Conservation (phyloP, 1,140 invertebrate species). For the Drosophila mauritiana region DNA sequence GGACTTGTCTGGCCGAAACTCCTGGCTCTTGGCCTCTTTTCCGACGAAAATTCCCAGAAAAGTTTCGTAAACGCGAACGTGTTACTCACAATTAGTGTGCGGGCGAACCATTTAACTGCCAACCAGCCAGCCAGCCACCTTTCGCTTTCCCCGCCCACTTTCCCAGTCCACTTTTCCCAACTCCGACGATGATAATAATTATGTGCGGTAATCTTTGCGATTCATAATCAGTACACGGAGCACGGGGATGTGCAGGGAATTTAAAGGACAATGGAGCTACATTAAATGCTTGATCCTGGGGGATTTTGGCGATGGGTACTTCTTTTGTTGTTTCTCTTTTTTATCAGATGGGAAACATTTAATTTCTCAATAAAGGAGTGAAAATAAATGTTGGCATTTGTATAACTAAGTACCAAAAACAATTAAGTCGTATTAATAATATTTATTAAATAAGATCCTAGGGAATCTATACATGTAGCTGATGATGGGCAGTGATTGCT, state of each 20-base stretch:
- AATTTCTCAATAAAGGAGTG: not conserved
- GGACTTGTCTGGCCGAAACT: conserved; percentile 50
- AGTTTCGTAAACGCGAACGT: conserved; percentile 78
- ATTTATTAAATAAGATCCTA: no score
- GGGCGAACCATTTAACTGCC: conserved; percentile 60
- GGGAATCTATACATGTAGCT: no score
- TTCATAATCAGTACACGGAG: conserved; percentile 51
- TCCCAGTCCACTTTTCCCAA: not conserved
- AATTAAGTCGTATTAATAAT: no score
- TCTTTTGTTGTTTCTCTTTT: not conserved
- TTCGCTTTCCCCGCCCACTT: not conserved
- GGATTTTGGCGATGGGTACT: not conserved
- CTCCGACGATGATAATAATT: conserved; percentile 68
- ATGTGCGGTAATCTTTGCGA: conserved; percentile 67
- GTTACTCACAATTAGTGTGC: conserved; percentile 79
- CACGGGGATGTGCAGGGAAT: conserved; percentile 9
- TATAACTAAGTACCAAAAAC: no score
- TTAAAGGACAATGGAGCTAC: conserved; percentile 13
- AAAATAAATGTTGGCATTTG: not conserved
- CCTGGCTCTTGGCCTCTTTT: conserved; percentile 29
- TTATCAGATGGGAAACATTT: not conserved
- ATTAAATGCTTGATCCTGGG: conserved; percentile 10
- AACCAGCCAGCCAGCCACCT: conserved; percentile 37
- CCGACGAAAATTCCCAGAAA: conserved; percentile 66
- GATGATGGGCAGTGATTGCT: no score